Conservation (phyloP, 2,888 invertebrate species). For the Cerastoderma edule region DNA sequence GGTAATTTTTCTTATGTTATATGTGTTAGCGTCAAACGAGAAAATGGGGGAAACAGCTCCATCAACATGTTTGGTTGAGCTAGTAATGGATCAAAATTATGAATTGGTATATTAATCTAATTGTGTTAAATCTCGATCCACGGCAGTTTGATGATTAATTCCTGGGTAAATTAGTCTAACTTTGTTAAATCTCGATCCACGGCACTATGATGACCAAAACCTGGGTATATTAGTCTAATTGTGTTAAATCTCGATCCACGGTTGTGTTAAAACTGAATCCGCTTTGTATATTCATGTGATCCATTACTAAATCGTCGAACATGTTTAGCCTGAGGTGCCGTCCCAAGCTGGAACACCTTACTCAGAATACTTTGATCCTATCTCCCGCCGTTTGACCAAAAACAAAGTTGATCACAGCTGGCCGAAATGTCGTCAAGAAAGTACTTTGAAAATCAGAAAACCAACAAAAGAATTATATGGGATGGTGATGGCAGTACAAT, state of each 20-base stretch:
- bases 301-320: not conserved
- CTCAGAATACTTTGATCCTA: not conserved
- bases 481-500: slow-evolving; percentile 33
- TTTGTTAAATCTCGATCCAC: not conserved
- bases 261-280: too few species aligned
- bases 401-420: not conserved
- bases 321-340: not conserved
- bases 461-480: slow-evolving; percentile 23
- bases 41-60: not conserved
- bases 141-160: too few species aligned
- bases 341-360: not conserved
- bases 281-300: not conserved
- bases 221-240: not conserved
- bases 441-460: slow-evolving; percentile 9
- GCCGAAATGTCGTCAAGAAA: not conserved
- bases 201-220: too few species aligned
- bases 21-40: not conserved
- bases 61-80: not conserved
- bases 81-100: not conserved
- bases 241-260: not conserved
- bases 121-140: not conserved
- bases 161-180: not conserved
- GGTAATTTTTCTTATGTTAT: not conserved
- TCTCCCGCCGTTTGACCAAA: not conserved
- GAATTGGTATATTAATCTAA: not conserved